Evolutionary conservation across 2,113 vertebrate genomes (phyloP), one percentile per base, ranked within the genome.

Genomic region (Silurus meridionalis): DNA sequence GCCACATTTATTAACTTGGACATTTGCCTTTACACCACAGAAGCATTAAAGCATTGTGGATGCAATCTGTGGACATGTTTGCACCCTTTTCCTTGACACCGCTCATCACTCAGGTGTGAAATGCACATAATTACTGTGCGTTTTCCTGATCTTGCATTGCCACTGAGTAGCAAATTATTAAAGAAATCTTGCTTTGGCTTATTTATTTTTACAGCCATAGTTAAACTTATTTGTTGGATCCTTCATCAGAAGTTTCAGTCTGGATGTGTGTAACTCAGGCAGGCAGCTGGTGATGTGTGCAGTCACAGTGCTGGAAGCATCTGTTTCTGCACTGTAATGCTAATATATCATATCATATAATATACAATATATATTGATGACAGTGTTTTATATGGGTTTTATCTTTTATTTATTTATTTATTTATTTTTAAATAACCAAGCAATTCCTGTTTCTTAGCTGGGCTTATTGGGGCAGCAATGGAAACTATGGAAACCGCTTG

Each of bases 401-500:
- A 1, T 79, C 19, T 19, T 79, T 78, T 7, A 52, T 17, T 48
- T 37, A 2, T 37, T 37, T 37, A 0, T 37, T 37, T n/a, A n/a
- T n/a, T n/a, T n/a, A n/a, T n/a, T 37, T 37, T 37, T 37, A 37
- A 37, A 37, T 55, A 80, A 58, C 79, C 64, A 69, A 48, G 55
- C n/a, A 82, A 63, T 83, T 69, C 69, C 87, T 37, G 66, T 81
- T 83, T 46, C 19, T 86, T 87, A 86, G 48, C 86, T 75, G 57
- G 78, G 53, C 63, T 78, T 67, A 66, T 82, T 86, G 78, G 69
- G 57, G 25, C 50, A 25, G 52, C 50, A 55, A n/a, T 77, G 74
- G 84, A 86, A 82, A 85, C 88, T 83, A 84, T 87, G 86, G 89
- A 84, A 89, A 91, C 90, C 55, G 57, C 37, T 80, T 60, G 46